Percentiles rank a stretch among this genome's conserved stretches.
phyloP scores from a whole-genome alignment of 2,888 invertebrate species.

The Orthosia gracilis region DNA sequence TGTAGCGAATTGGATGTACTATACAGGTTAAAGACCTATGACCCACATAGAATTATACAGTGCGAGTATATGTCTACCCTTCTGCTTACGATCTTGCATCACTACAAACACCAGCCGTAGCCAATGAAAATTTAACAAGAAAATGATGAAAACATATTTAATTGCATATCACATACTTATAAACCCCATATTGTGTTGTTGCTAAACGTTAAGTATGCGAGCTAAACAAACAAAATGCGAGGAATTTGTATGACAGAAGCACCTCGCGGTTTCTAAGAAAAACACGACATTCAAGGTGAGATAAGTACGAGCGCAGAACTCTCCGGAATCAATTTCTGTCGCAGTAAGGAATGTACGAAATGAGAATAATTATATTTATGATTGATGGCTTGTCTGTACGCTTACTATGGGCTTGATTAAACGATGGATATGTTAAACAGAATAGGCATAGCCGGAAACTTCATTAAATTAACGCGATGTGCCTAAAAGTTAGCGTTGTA shows the following conservation, averaged over 20 bases:
- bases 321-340: conserved; percentile 65
- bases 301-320: conserved; percentile 70
- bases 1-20: conserved; percentile 4
- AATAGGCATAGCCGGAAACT: not conserved
- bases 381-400: conserved; percentile 49
- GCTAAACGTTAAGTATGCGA: conserved; percentile 59
- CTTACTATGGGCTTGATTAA: conserved; percentile 2
- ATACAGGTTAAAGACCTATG: conserved; percentile 17
- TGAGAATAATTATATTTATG: conserved; percentile 47
- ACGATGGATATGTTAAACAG: conserved; percentile 3
- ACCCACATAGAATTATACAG: not conserved
- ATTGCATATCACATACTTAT: conserved; percentile 21
- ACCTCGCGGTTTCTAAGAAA: conserved; percentile 78
- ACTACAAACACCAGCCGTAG: not conserved
- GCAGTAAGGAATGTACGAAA: conserved; percentile 57
- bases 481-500: not conserved
- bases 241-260: conserved; percentile 81
- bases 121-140: conserved; percentile 1
- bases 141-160: conserved; percentile 28
- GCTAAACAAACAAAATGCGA: conserved; percentile 71
- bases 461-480: not conserved
- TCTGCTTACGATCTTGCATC: conserved; percentile 21
- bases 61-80: not conserved
- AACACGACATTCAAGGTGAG: conserved; percentile 77
- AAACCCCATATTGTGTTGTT: conserved; percentile 43